Percentiles rank a stretch among this genome's conserved stretches.
Evolutionary conservation across 2,888 invertebrate genomes (phyloP).

Genomic region (Gonocerus acuteangulatus): DNA sequence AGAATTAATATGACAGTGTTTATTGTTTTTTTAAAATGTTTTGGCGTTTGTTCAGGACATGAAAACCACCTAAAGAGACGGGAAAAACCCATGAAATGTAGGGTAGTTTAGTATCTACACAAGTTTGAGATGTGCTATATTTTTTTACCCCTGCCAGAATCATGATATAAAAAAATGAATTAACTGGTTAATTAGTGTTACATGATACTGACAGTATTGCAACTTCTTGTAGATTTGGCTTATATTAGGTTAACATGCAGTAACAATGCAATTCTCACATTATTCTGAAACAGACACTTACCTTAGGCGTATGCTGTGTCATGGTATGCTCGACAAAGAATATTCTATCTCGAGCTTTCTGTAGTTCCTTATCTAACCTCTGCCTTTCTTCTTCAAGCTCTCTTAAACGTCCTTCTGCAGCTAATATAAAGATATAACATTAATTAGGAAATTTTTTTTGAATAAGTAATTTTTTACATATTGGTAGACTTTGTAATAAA

Average conservation of each 20-base stretch:
- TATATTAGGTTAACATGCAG: not conserved
- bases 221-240: not conserved
- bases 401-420: slow-evolving; percentile 61
- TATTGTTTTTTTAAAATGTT: too few species aligned
- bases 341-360: slow-evolving; percentile 60
- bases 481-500: not conserved
- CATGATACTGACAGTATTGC: too few species aligned
- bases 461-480: not conserved
- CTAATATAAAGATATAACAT: slow-evolving; percentile 48
- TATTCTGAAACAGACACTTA: too few species aligned
- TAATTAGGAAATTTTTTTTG: slow-evolving; percentile 36
- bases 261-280: not conserved
- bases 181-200: too few species aligned
- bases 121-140: too few species aligned
- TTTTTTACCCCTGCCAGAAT: too few species aligned
- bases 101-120: too few species aligned
- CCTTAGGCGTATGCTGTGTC: slow-evolving; percentile 26
- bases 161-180: too few species aligned
- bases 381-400: slow-evolving; percentile 64
- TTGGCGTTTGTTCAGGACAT: too few species aligned
- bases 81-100: too few species aligned
- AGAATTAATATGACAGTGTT: too few species aligned
- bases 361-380: slow-evolving; percentile 61
- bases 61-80: too few species aligned
- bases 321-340: slow-evolving; percentile 44